A percentile compares a stretch with the other conserved stretches of the same genome.
These are phyloP conservation scores for Thripadectes ignobilis DNA, from an alignment of 2,797 vertebrate species.

Conservation along the genomic window DNA sequence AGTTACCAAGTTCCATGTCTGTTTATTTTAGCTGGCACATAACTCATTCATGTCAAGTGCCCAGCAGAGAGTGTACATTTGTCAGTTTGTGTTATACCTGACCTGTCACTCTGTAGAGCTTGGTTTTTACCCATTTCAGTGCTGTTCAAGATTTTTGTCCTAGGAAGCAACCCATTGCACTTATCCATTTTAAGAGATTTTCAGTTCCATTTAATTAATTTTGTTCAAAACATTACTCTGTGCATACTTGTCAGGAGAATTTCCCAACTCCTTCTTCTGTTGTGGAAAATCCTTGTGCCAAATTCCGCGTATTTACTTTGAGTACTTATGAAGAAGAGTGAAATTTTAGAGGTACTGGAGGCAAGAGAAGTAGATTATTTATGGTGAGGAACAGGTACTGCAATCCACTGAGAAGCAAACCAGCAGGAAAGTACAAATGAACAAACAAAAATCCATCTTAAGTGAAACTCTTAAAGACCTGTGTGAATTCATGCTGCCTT, in stretches of 20 bases:
- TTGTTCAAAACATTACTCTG: background rate
- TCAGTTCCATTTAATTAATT: slow-evolving; percentile 15
- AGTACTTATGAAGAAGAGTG: background rate
- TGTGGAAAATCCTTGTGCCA: background rate
- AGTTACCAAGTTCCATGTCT: background rate
- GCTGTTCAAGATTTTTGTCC: background rate
- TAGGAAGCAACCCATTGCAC: background rate
- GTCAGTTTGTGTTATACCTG: background rate
- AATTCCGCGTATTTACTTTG: background rate
- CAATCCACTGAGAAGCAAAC: background rate
- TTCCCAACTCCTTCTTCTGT: slow-evolving; percentile 18
- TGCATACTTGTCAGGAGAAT: background rate
- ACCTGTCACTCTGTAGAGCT: background rate
- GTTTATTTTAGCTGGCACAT: background rate
- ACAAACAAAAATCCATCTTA: background rate
- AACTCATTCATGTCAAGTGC: background rate
- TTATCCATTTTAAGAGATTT: background rate
- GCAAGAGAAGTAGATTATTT: background rate
- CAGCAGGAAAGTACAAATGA: background rate
- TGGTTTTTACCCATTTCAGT: background rate
- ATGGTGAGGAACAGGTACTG: background rate
- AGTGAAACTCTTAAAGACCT: background rate
- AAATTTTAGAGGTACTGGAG: background rate
- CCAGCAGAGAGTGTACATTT: background rate
- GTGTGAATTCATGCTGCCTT: background rate